Base-by-base conservation (phyloP, 1,140 invertebrate genomes). In the Macrobrachium rosenbergii region DNA sequence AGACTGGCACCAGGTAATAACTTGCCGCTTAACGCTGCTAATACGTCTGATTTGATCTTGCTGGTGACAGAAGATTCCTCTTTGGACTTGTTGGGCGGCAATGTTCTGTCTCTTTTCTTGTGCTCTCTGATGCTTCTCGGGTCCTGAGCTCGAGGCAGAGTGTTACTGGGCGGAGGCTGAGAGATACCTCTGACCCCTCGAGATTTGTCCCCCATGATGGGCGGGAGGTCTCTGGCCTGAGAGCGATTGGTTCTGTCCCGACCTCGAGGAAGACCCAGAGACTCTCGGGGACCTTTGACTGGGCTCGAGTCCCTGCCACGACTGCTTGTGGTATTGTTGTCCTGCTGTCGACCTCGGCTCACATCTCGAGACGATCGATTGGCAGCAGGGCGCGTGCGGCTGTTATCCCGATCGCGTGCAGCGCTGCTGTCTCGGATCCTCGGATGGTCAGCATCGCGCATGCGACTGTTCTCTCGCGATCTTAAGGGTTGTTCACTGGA, bases 221-320 rank as follows among this genome's bases (percentile, higher is more conserved):
- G 84, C 14, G 84, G 84, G 19, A 86, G 77, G 59, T 86, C 83
- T 62, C 83, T 76, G 14, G 78, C n/a, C 23, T 86, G 84, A 17
- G 84, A 86, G 63, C 84, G 84, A 59, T 86, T 86, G 63, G 84
- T 86, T 45, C 84, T 69, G 77, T 86, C 84, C 43, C 84, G 43
- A 14, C 84, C 84, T 67, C 84, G 64, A 45, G 84, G 84, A 16
- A 72, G 84, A 7, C 77, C 84, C 64, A 86, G 77, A 21, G 84
- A 86, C 28, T 86, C 84, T 58, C 84, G 64, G 11, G 84, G 84
- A 11, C 77, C 16, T 67, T 72, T 81, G 52, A 86, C 58, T 23
- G 84, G 84, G 84, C 84, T 86, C 77, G 84, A 21, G 63, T 86
- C 83, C 62, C 76, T 69, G 17, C 23, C 17, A 11, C 21, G 78